Conservation (phyloP, 2,113 vertebrate genomes). For the Rana temporaria region DNA sequence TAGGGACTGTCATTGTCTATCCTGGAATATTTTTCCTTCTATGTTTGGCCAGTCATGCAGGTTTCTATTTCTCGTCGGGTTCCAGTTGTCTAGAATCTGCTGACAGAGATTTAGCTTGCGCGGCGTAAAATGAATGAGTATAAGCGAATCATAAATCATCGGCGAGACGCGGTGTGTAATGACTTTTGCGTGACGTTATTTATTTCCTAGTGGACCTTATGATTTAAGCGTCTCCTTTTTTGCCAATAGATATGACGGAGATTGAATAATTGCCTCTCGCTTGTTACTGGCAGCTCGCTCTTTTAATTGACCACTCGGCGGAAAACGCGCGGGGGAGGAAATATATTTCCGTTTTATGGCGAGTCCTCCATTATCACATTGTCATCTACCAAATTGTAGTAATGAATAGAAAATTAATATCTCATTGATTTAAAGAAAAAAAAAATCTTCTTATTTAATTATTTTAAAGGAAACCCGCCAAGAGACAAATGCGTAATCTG, state of each 20-base stretch:
- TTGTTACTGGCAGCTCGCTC: neutral
- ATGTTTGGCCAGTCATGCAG: too few species aligned
- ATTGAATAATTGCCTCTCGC: neutral
- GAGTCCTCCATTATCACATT: too few species aligned
- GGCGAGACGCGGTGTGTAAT: neutral
- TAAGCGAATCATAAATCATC: conserved; percentile 39
- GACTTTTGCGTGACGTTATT: conserved; percentile 21
- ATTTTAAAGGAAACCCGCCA: too few species aligned
- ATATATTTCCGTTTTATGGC: too few species aligned
- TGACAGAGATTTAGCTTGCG: conserved; percentile 24
- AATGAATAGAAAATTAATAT: too few species aligned
- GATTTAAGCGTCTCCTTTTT: conserved; percentile 1
- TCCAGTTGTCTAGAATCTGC: conserved; percentile 17
- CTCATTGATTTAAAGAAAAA: too few species aligned
- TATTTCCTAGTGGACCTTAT: conserved; percentile 15
- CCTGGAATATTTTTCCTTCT: too few species aligned
- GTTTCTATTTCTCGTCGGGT: neutral
- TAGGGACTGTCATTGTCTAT: too few species aligned
- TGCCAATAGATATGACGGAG: neutral
- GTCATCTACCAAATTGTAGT: too few species aligned
- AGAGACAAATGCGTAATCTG: too few species aligned
- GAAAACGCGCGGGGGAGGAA: neutral
- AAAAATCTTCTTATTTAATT: too few species aligned
- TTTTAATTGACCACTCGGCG: neutral
- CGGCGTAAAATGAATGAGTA: conserved; percentile 38